phyloP scores from a whole-genome alignment of 2,888 invertebrate species.

The Tetragonisca angustula region DNA sequence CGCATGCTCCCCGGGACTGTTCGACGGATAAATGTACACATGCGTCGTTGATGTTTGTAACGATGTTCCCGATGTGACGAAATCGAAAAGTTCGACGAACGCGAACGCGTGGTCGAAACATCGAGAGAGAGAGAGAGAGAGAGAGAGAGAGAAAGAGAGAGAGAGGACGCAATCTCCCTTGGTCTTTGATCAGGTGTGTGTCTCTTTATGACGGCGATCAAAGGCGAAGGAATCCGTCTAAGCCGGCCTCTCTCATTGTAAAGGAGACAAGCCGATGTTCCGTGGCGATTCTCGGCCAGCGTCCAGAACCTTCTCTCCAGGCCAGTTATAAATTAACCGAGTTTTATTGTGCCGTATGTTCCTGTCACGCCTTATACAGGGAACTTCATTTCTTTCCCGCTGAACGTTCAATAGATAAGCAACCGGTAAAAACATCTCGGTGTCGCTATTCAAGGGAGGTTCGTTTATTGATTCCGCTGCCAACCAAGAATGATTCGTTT shows the following conservation, averaged over 20 bases:
- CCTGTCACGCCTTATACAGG: conserved; percentile 41
- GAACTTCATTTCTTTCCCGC: conserved; percentile 28
- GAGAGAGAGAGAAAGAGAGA: too few species aligned
- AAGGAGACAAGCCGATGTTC: conserved; percentile 29
- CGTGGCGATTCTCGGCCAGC: conserved; percentile 11
- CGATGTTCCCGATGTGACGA: not conserved
- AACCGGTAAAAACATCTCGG: conserved; percentile 15
- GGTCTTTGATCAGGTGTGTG: conserved; percentile 45
- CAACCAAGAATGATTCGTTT: conserved; percentile 25
- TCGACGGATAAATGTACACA: conserved; percentile 10
- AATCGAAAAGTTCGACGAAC: not conserved
- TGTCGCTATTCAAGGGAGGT: conserved; percentile 4
- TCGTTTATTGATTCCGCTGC: conserved; percentile 33
- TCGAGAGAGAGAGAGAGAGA: not conserved
- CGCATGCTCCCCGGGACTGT: conserved; percentile 7
- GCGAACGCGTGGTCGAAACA: not conserved
- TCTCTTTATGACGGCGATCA: conserved; percentile 37
- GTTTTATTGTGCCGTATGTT: conserved; percentile 46
- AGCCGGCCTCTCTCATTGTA: conserved; percentile 33
- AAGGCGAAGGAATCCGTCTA: conserved; percentile 27
- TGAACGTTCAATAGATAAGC: conserved; percentile 39
- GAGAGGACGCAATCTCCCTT: not conserved
- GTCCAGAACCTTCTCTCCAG: conserved; percentile 23
- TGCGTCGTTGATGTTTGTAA: not conserved
- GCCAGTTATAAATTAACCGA: conserved; percentile 43